phyloP scores from a whole-genome alignment of 1,140 invertebrate species.

The Rhopalosiphum padi region DNA sequence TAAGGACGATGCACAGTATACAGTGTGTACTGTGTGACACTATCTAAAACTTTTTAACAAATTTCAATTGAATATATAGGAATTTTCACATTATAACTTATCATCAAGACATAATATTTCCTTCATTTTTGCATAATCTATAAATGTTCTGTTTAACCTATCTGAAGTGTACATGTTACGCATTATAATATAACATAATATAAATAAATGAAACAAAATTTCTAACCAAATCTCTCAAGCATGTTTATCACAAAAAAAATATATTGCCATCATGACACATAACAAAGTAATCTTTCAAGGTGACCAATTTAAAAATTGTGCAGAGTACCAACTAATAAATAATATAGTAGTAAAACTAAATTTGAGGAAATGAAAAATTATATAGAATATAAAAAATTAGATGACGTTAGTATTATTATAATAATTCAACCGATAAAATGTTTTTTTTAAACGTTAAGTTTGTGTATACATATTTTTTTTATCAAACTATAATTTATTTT shows the following conservation, averaged over 20 bases:
- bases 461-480: neutral
- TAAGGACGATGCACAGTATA: neutral
- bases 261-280: neutral
- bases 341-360: neutral
- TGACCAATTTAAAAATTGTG: neutral
- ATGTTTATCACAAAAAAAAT: neutral
- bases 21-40: neutral
- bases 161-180: neutral
- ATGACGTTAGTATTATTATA: neutral
- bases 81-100: neutral
- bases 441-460: neutral
- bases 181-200: neutral
- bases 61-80: neutral
- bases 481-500: conserved; percentile 8
- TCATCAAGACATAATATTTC: neutral
- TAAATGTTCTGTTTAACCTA: neutral
- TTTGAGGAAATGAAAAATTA: no score
- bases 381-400: no score
- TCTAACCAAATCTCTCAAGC: no score
- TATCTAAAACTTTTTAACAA: no score
- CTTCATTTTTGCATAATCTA: neutral
- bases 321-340: neutral
- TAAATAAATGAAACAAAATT: neutral
- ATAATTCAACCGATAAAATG: neutral
- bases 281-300: neutral